phyloP scores from a whole-genome alignment of 2,113 vertebrate species.

The Gopherus evgoodei region DNA sequence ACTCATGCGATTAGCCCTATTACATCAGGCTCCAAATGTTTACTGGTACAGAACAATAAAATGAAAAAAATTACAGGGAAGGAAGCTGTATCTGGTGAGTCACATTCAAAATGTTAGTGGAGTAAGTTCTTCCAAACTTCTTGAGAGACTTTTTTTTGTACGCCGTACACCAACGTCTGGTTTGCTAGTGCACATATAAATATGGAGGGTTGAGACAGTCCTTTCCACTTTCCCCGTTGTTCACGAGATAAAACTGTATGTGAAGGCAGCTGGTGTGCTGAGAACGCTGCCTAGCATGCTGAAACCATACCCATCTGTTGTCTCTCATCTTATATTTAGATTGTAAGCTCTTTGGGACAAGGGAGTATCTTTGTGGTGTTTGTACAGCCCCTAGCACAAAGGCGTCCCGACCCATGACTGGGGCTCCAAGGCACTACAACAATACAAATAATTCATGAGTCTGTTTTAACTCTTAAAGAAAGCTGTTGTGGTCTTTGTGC shows the following conservation, averaged over 20 bases:
- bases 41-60: neutral
- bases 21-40: neutral
- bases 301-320: neutral
- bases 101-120: neutral
- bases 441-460: neutral
- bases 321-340: neutral
- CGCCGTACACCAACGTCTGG: neutral
- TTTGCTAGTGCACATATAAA: neutral
- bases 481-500: neutral
- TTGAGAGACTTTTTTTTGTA: neutral
- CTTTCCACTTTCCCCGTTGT: neutral
- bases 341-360: neutral
- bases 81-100: neutral
- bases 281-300: neutral
- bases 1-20: neutral
- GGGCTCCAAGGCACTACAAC: neutral
- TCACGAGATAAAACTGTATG: neutral
- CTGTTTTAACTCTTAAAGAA: neutral
- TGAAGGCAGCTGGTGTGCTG: neutral
- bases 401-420: neutral
- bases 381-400: neutral
- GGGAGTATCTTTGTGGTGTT: neutral
- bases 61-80: neutral
- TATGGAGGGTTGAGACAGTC: neutral
- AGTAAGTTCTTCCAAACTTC: neutral